Evolutionary conservation across 1,140 invertebrate species (phyloP).

Genomic region (Sminthurinus signatus): DNA sequence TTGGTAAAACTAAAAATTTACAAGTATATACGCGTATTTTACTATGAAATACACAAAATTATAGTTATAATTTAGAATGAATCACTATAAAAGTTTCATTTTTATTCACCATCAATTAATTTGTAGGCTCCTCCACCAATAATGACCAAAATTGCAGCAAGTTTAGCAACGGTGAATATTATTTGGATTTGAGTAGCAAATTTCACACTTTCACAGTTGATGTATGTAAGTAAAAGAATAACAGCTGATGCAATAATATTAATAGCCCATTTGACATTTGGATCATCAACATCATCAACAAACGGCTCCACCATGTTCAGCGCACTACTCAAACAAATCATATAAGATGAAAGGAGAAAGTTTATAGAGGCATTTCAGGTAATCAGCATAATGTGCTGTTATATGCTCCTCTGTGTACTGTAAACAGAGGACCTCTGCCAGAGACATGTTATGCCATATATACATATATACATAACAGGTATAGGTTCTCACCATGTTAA

Average conservation of each 20-base stretch:
- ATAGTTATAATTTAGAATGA: too few relatives aligned
- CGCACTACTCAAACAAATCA: neutral
- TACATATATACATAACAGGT: too few relatives aligned
- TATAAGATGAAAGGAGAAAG: too few relatives aligned
- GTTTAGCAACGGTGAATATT: conserved; percentile 77
- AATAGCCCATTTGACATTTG: conserved; percentile 40
- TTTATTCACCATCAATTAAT: conserved; percentile 49
- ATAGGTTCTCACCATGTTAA: too few relatives aligned
- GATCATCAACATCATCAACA: conserved; percentile 44
- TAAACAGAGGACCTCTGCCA: too few relatives aligned
- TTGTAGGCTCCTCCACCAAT: conserved; percentile 73
- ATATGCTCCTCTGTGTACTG: too few relatives aligned
- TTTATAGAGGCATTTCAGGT: too few relatives aligned
- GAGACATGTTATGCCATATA: too few relatives aligned
- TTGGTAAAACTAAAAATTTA: too few relatives aligned
- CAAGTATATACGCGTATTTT: too few relatives aligned
- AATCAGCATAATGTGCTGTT: too few relatives aligned
- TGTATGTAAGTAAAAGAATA: conserved; percentile 17
- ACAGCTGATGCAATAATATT: neutral
- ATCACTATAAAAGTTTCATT: conserved; percentile 31
- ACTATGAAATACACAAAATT: too few relatives aligned
- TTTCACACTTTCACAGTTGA: conserved; percentile 23
- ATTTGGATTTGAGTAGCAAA: conserved; percentile 61
- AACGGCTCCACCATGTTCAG: conserved; percentile 28
- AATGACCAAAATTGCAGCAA: conserved; percentile 72